These are phyloP conservation scores for Pteruthius melanotis DNA, from an alignment of 2,113 vertebrate species.

Conservation along the genomic window DNA sequence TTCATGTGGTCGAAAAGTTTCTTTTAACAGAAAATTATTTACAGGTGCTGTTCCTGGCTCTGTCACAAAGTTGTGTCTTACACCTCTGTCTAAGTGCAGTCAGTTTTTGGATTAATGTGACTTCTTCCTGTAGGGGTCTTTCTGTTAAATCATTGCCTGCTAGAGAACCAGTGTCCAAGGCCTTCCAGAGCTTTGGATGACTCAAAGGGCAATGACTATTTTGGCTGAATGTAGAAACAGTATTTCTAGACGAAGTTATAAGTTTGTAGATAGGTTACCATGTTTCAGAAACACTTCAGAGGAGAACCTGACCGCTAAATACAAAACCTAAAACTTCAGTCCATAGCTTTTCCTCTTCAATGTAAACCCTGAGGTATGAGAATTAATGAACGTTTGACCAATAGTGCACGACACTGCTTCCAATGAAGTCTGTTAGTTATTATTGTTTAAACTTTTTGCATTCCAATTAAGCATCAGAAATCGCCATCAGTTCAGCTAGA, in stretches of 20 bases:
- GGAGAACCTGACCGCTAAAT: neutral
- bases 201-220: neutral
- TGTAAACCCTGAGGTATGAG: neutral
- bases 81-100: neutral
- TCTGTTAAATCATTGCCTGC: neutral
- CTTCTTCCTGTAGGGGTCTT: constrained; percentile 25
- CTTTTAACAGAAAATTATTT: constrained; percentile 62
- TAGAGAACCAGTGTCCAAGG: neutral
- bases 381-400: constrained; percentile 7
- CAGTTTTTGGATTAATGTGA: constrained; percentile 25
- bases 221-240: neutral
- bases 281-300: neutral
- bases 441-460: constrained; percentile 11
- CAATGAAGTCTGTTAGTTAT: neutral
- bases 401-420: neutral
- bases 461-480: constrained; percentile 3
- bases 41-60: constrained; percentile 51
- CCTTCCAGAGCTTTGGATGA: neutral
- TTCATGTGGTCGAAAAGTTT: constrained; percentile 41
- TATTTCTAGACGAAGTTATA: neutral
- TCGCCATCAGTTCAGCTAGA: constrained; percentile 12
- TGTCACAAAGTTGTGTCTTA: constrained; percentile 54
- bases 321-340: neutral
- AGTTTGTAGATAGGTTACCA: neutral
- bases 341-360: neutral